Evolutionary conservation across 2,797 vertebrate species (phyloP).

Genomic region (Enteromius mattozi): DNA sequence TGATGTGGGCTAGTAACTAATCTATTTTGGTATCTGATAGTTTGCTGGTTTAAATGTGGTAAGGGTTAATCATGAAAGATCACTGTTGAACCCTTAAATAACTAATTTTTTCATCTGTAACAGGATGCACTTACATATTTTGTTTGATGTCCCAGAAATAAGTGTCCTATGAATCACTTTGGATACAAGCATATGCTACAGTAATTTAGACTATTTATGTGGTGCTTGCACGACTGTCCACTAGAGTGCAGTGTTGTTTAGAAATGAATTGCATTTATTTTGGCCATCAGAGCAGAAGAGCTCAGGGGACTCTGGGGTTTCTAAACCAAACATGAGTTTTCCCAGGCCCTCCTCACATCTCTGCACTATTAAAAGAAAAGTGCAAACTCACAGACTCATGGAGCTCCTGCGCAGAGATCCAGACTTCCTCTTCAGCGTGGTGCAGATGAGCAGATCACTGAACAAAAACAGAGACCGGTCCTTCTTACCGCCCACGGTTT

Average conservation of each 20-base stretch:
- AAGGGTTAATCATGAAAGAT: neutral
- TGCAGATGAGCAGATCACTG: slow-evolving; percentile 95
- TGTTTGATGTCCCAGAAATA: neutral
- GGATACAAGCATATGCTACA: neutral
- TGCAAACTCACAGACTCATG: slow-evolving; percentile 90
- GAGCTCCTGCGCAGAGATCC: slow-evolving; percentile 96
- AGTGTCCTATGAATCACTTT: neutral
- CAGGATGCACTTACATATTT: no score
- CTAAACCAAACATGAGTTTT: slow-evolving; percentile 37
- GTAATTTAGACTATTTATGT: neutral
- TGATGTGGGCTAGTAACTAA: neutral
- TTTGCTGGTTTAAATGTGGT: neutral
- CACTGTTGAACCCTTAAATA: neutral
- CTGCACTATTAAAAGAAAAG: slow-evolving; percentile 23
- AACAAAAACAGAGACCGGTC: slow-evolving; percentile 98
- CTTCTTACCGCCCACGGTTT: slow-evolving; percentile 93
- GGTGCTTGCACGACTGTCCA: neutral
- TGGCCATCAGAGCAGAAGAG: neutral
- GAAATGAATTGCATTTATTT: neutral
- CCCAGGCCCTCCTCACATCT: slow-evolving; percentile 44
- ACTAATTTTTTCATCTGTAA: neutral
- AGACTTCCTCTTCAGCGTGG: slow-evolving; percentile 95
- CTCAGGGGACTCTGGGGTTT: slow-evolving; percentile 25
- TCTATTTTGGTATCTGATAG: neutral
- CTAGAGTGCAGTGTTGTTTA: slow-evolving; percentile 18